phyloP scores from a whole-genome alignment of 1,140 invertebrate species.

The Phthorimaea operculella region DNA sequence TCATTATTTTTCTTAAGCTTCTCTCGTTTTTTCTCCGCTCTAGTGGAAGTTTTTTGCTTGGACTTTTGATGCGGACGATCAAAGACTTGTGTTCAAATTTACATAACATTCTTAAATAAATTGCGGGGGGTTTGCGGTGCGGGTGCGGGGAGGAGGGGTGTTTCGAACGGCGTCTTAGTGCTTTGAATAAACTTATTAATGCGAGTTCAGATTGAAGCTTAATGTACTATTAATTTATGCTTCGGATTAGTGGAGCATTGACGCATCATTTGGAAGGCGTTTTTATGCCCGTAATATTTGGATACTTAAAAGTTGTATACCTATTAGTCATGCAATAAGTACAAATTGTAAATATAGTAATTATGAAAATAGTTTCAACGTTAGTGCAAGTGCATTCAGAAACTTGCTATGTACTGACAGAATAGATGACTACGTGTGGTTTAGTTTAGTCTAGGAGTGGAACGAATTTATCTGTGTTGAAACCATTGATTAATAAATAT shows the following conservation, averaged over 20 bases:
- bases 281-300: too few relatives aligned
- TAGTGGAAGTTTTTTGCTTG: slow-evolving; percentile 60
- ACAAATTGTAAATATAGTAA: too few relatives aligned
- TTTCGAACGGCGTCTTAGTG: slow-evolving; percentile 30
- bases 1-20: slow-evolving; percentile 68
- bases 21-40: slow-evolving; percentile 59
- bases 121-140: slow-evolving; percentile 29
- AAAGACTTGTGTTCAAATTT: slow-evolving; percentile 67
- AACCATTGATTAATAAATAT: too few relatives aligned
- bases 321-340: too few relatives aligned
- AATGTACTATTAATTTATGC: slow-evolving; percentile 60
- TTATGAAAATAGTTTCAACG: too few relatives aligned
- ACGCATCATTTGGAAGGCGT: slow-evolving; percentile 23
- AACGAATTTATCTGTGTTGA: too few relatives aligned
- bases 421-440: too few relatives aligned
- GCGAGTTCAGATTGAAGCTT: slow-evolving; percentile 47
- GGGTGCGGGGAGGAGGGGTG: slow-evolving; percentile 22
- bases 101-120: slow-evolving; percentile 69
- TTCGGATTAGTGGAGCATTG: slow-evolving; percentile 36
- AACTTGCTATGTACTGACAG: too few relatives aligned
- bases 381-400: too few relatives aligned
- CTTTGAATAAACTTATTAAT: slow-evolving; percentile 60
- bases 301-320: too few relatives aligned
- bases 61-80: slow-evolving; percentile 66
- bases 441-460: too few relatives aligned